phyloP scores from a whole-genome alignment of 2,113 vertebrate genomes.

The Coryphaenoides rupestris region DNA sequence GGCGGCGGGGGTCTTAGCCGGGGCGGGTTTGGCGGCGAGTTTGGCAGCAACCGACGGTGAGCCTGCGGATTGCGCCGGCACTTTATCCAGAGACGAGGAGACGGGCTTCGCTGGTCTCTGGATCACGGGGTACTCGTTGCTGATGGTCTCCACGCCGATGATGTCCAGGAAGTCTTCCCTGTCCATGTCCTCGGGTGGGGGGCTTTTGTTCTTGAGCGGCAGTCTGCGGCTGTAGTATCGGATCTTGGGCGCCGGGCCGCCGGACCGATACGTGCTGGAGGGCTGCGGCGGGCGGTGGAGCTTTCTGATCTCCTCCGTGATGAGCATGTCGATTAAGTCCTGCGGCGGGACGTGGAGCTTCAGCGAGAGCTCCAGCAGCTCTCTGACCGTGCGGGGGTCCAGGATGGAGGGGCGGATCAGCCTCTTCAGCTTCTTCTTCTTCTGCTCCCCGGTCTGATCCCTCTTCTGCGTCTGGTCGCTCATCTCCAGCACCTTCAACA shows the following conservation, averaged over 20 bases:
- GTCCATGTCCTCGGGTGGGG: slow-evolving; percentile 85
- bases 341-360: slow-evolving; percentile 95
- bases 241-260: slow-evolving; percentile 73
- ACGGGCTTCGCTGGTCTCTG: slow-evolving; percentile 77
- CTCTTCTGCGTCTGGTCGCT: slow-evolving; percentile 71
- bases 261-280: slow-evolving; percentile 72
- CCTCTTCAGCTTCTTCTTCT: slow-evolving; percentile 70
- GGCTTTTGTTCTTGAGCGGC: slow-evolving; percentile 75
- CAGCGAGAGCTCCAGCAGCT: slow-evolving; percentile 89
- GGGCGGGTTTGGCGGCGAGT: slow-evolving; percentile 23
- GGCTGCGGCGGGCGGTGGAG: slow-evolving; percentile 72
- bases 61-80: slow-evolving; percentile 67
- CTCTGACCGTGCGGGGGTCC: slow-evolving; percentile 83
- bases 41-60: slow-evolving; percentile 51
- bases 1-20: slow-evolving; percentile 42
- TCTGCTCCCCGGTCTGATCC: slow-evolving; percentile 68
- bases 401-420: slow-evolving; percentile 78
- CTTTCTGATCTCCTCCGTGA: slow-evolving; percentile 83
- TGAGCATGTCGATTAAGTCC: slow-evolving; percentile 92
- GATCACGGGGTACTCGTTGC: slow-evolving; percentile 78
- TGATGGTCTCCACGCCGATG: slow-evolving; percentile 82
- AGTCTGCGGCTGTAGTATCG: slow-evolving; percentile 78
- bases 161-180: slow-evolving; percentile 90
- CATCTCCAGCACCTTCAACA: slow-evolving; percentile 83
- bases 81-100: slow-evolving; percentile 67